Base-by-base conservation (phyloP, 1,140 invertebrate genomes). In the Epicauta chinensis region DNA sequence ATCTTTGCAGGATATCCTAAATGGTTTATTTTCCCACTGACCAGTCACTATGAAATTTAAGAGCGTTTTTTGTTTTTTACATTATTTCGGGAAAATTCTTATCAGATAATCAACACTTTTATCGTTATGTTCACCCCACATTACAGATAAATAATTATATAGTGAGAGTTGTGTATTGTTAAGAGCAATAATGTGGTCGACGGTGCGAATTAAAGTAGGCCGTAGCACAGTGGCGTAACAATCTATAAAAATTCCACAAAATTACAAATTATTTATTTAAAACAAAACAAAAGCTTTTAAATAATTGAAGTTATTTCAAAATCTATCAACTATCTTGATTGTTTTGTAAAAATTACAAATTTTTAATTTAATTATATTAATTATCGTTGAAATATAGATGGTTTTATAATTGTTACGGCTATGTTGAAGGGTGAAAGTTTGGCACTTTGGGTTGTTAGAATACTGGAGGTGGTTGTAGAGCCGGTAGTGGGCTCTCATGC, bases 401-500 rank as follows among this genome's bases (percentile, higher is more conserved):
- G n/a, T 34, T 34, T 34, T 34, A 11, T 34, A 7, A 9, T 34
- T n/a, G 32, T 11, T 41, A 48, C 46, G 46, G 36, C 46, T 13
- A 16, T 45, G 42, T 9, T 32, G 11, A 2, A 13, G 42, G 23
- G 15, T 34, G 12, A 35, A 46, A 10, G 9, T 35, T 46, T 46
- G 31, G 14, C 31, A 46, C 32, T n/a, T 10, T 23, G 7, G 32
- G 3, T 31, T 31, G 44, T 16, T 46, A 30, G 29, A 40, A 49
- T 40, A 14, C 11, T 10, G 37, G 15, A 47, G 16, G 37, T 39
- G 37, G 17, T 30, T 13, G 51, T 46, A 35, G 55, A 53, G 56
- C 51, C 34, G 42, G 53, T 60, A 54, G 60, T 60, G 57, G 34
- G 55, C 67, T 58, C 58, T 67, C 62, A 65, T 59, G 67, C 67